Conservation (phyloP, 2,888 invertebrate genomes). For the Stenurella melanura region DNA sequence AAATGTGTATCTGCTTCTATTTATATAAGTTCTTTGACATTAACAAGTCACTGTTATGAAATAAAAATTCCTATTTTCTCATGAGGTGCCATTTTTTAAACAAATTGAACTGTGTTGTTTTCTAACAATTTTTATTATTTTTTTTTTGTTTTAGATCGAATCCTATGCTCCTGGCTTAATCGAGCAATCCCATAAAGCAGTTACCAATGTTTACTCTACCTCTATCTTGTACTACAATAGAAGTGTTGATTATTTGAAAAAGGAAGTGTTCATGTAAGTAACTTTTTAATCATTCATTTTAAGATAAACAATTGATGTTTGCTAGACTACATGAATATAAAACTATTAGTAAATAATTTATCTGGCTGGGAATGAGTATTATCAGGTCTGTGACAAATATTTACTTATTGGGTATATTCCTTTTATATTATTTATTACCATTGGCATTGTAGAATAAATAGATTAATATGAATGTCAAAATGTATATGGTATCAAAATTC, state of each 20-base stretch:
- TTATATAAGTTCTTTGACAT: too few relatives aligned
- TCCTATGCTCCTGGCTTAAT: slow-evolving; percentile 84
- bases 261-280: slow-evolving; percentile 88
- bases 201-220: slow-evolving; percentile 73
- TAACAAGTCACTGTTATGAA: too few relatives aligned
- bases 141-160: slow-evolving; percentile 76
- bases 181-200: slow-evolving; percentile 76
- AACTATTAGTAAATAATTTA: not conserved
- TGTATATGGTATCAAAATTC: too few relatives aligned
- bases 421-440: not conserved
- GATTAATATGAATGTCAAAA: too few relatives aligned
- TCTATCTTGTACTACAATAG: slow-evolving; percentile 75
- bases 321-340: not conserved
- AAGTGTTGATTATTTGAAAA: slow-evolving; percentile 79
- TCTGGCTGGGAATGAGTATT: not conserved
- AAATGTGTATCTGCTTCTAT: too few relatives aligned
- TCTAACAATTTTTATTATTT: not conserved
- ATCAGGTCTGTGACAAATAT: not conserved
- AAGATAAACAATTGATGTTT: not conserved
- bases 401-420: not conserved
- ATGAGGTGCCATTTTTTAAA: not conserved
- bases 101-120: too few relatives aligned
- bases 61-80: too few relatives aligned
- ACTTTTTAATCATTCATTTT: slow-evolving; percentile 32
- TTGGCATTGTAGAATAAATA: not conserved